Evolutionary conservation across 2,888 invertebrate genomes (phyloP), one percentile per base, ranked within the genome.

Genomic region (Eupithecia inturbata): DNA sequence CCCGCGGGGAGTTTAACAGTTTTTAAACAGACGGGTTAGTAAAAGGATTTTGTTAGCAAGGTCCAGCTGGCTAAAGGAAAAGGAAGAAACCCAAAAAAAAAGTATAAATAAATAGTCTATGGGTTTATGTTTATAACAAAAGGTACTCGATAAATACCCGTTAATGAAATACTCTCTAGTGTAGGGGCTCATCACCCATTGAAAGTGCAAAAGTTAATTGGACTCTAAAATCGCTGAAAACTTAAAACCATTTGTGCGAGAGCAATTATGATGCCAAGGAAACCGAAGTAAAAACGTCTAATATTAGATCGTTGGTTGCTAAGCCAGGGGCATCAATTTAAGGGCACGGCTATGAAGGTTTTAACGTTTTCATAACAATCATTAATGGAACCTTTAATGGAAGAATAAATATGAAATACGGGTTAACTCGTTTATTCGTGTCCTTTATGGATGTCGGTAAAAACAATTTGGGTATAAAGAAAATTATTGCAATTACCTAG

Each of bases 231-330:
- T 10, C 63, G 10, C 33, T 12, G n/a, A 64, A 63, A 63, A 33
- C 22, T 12, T 33, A 64, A n/a, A n/a, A n/a, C 22, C 4, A 64
- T 64, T 64, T 63, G 19, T 33, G 6, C 3, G 62, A 28, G 31
- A 62, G 4, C 1, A 64, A 64, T 64, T 22, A 64, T 12, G 26
- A 57, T 36, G 31, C 19, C 19, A 36, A 64, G 33, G 63, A 36
- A 64, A 64, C 3, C 33, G n/a, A 63, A 33, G 63, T n/a, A 63
- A 63, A 63, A 33, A 63, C 16, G n/a, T 64, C 63, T 36, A 36
- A 64, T 64, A 67, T 45, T 49, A 45, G 67, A 67, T 49, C 28
- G 31, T 10, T 33, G 67, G 67, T 67, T 67, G 45, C 67, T 31
- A 67, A 19, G 67, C 45, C 67, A 49, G 33, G 33, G 36, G 63